Evolutionary conservation across 2,797 vertebrate genomes (phyloP), one percentile per base, ranked within the genome.

Genomic region (Acrocephalus scirpaceus): DNA sequence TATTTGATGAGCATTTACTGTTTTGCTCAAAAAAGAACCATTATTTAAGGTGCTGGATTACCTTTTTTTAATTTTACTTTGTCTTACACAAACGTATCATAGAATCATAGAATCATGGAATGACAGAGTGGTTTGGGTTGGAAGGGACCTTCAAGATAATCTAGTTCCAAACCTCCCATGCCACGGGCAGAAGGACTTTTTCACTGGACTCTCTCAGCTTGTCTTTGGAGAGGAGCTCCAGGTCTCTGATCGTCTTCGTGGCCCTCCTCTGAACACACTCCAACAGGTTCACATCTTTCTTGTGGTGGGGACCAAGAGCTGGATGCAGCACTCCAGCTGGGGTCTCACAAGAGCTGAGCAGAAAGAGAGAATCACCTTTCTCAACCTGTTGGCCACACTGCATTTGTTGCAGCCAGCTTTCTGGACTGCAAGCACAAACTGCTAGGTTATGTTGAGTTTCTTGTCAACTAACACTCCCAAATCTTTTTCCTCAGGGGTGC

Each of bases 301-400:
- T 45, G 5, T 10, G 6, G 2, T 29, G 13, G 23, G 13, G 16
- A 51, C 16, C 27, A 4, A 45, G 44, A 45, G 4, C 27, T 51
- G n/a, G 13, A 21, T 38, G 27, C 27, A 87, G 22, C 10, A 19
- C 12, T 50, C 8, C 42, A 42, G 8, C 4, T 22, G 21, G 21
- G 10, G 7, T 51, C 22, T 44, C 10, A 29, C 38, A 64, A 20
- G 27, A 27, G 32, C 5, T 1, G 3, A 57, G 32, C 9, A 47
- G 11, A 62, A 29, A 32, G 22, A 11, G 11, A 56, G 13, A 57
- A 32, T 50, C 44, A 50, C 3, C 5, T 71, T 13, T 26, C 22
- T 79, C 0, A 0, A 36, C 4, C 5, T 44, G 7, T 36, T 50
- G 66, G 4, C 15, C 26, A 32, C 0, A 0, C 2, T 29, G 32